phyloP scores from a whole-genome alignment of 2,888 invertebrate genomes.

The Harpalus rufipes region DNA sequence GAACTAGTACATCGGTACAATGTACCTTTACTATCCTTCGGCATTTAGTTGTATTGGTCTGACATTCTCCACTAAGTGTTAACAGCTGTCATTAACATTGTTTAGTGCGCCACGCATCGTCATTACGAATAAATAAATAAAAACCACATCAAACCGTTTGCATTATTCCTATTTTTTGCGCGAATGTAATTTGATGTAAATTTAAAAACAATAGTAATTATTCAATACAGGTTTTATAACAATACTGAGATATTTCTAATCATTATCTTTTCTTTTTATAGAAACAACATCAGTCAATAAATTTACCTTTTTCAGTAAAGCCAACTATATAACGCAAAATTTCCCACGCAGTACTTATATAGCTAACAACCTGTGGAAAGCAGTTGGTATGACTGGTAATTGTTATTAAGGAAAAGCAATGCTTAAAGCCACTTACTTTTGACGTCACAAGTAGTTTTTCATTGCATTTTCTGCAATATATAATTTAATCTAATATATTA shows the following conservation, averaged over 20 bases:
- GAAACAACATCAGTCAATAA: neutral
- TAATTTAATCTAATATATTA: neutral
- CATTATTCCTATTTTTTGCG: neutral
- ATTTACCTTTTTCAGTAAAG: constrained; percentile 12
- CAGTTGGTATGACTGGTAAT: neutral
- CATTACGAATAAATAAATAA: constrained; percentile 53
- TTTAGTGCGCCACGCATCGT: constrained; percentile 39
- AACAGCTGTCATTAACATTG: constrained; percentile 50
- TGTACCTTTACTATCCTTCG: constrained; percentile 1
- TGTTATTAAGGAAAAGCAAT: neutral
- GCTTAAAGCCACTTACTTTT: neutral
- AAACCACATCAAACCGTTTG: neutral
- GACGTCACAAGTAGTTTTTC: neutral
- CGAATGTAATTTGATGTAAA: neutral
- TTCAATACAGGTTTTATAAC: neutral
- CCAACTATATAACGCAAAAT: neutral
- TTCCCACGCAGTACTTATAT: constrained; percentile 13
- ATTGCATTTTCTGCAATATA: neutral
- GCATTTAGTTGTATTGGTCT: neutral
- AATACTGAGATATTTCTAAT: neutral
- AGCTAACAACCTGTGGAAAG: constrained; percentile 2
- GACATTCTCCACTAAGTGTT: neutral
- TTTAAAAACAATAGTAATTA: neutral
- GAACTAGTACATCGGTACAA: neutral
- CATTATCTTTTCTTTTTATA: constrained; percentile 3